Evolutionary conservation across 1,140 invertebrate genomes (phyloP).

Genomic region (Macrocentrus cingulum): DNA sequence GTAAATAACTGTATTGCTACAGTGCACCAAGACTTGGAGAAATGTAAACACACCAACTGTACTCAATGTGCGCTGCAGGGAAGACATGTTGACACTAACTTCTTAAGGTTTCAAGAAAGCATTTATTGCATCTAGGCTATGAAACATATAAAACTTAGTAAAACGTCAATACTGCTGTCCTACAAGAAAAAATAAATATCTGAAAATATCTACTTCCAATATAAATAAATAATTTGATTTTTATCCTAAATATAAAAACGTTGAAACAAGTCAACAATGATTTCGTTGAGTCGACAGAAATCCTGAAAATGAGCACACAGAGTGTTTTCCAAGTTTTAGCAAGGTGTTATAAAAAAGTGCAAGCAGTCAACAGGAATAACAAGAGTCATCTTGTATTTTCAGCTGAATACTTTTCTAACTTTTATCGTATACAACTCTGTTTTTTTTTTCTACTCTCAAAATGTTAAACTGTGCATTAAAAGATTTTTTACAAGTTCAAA

Average conservation of each 20-base stretch:
- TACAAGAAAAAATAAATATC: too few species aligned
- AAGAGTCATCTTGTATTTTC: neutral
- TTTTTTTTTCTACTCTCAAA: neutral
- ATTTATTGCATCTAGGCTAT: too few species aligned
- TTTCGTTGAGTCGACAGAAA: neutral
- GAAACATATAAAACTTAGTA: too few species aligned
- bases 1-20: too few species aligned
- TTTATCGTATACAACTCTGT: neutral
- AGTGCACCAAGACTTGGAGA: too few species aligned
- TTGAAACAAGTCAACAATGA: neutral
- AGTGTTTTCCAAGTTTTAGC: neutral
- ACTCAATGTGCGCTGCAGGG: too few species aligned
- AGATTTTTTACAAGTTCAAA: too few species aligned
- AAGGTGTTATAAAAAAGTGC: neutral
- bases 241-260: too few species aligned
- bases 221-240: neutral
- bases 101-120: too few species aligned
- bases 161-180: too few species aligned
- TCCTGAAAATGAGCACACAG: neutral
- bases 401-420: neutral
- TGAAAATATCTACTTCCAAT: neutral
- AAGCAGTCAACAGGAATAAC: neutral
- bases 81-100: too few species aligned
- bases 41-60: too few species aligned
- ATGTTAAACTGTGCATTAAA: neutral